Conservation (phyloP, 2,888 invertebrate genomes). For the Pharmacophagus antenor region DNA sequence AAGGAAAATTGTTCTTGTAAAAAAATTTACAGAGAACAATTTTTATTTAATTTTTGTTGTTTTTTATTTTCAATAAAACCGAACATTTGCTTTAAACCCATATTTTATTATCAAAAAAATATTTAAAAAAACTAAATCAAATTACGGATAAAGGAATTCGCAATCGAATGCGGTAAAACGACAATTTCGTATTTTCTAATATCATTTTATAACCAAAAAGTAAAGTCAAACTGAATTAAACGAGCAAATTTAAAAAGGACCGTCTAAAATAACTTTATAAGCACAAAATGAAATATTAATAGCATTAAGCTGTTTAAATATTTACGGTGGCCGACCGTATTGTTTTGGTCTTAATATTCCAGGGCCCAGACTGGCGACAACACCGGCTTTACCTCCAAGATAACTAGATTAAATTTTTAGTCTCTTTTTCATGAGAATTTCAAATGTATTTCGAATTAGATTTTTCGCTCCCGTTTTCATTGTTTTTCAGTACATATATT, state of each 20-base stretch:
- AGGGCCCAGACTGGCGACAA: conserved; percentile 5
- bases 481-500: no score
- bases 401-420: conserved; percentile 19
- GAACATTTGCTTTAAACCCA: no score
- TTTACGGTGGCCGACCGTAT: conserved; percentile 23
- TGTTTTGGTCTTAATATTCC: conserved; percentile 27
- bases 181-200: background rate
- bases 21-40: no score
- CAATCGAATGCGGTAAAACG: no score
- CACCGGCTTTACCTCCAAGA: conserved; percentile 7
- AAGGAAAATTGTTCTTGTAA: no score
- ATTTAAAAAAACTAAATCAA: no score
- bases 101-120: no score
- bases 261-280: conserved; percentile 20
- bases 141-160: no score
- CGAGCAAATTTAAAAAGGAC: conserved; percentile 13
- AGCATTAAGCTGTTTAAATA: conserved; percentile 27
- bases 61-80: no score
- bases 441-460: conserved; percentile 5
- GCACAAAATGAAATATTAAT: conserved; percentile 26
- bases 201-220: conserved; percentile 8
- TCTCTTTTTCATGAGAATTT: background rate
- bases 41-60: no score
- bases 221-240: conserved; percentile 6
- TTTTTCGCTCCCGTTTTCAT: background rate